Conservation (phyloP, 1,140 invertebrate genomes). For the Calephelis nemesis region DNA sequence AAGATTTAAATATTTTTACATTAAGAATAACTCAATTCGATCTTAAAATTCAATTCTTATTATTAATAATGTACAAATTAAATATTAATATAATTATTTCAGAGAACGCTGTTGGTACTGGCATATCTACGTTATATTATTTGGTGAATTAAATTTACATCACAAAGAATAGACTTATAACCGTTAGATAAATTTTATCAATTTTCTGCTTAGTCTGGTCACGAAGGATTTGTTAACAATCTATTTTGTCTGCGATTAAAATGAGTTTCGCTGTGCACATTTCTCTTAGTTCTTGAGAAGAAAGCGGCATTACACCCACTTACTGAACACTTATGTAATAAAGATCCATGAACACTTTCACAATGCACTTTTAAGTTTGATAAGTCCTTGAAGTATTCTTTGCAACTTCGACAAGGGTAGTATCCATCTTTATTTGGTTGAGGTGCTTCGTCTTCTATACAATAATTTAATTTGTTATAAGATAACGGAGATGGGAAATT, state of each 20-base stretch:
- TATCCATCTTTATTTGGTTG: slow-evolving; percentile 81
- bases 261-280: slow-evolving; percentile 82
- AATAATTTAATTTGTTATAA: slow-evolving; percentile 66
- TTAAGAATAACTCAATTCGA: slow-evolving; percentile 22
- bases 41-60: neutral
- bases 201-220: slow-evolving; percentile 35
- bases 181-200: neutral
- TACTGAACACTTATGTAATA: slow-evolving; percentile 84
- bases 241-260: slow-evolving; percentile 63
- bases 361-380: slow-evolving; percentile 83
- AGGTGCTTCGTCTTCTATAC: slow-evolving; percentile 80
- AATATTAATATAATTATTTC: neutral
- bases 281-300: slow-evolving; percentile 84
- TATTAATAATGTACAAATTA: neutral
- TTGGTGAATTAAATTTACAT: slow-evolving; percentile 49
- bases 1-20: slow-evolving; percentile 31
- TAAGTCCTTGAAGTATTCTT: slow-evolving; percentile 81
- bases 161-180: slow-evolving; percentile 52
- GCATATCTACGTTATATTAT: slow-evolving; percentile 32
- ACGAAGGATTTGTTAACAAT: slow-evolving; percentile 48
- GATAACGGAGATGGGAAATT: slow-evolving; percentile 51
- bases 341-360: slow-evolving; percentile 81
- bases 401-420: slow-evolving; percentile 84
- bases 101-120: slow-evolving; percentile 42
- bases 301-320: slow-evolving; percentile 86